Evolutionary conservation across 2,888 invertebrate species (phyloP).

Genomic region (Trichacis sp.): DNA sequence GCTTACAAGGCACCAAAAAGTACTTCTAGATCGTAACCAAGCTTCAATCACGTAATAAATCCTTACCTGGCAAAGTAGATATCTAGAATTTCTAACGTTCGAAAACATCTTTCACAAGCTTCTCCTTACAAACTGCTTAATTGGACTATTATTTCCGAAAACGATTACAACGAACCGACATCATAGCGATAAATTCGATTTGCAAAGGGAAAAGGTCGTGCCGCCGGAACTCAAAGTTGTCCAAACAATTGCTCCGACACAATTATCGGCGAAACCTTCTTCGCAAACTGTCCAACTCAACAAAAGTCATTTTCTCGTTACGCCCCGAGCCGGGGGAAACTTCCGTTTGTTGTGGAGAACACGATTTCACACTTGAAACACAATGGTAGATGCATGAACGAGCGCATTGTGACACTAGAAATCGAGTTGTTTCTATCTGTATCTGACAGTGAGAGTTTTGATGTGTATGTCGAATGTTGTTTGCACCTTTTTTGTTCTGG

Average conservation of each 20-base stretch:
- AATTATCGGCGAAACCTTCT: neutral
- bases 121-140: neutral
- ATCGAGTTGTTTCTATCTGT: slow-evolving; percentile 56
- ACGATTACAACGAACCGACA: no score
- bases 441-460: slow-evolving; percentile 70
- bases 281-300: neutral
- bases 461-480: slow-evolving; percentile 67
- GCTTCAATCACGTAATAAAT: neutral
- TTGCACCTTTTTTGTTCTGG: slow-evolving; percentile 59
- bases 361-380: slow-evolving; percentile 24
- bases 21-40: no score
- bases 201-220: neutral
- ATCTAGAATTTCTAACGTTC: neutral
- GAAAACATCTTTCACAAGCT: neutral
- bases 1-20: neutral
- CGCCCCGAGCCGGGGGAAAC: neutral
- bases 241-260: neutral
- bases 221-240: neutral
- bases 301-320: neutral
- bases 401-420: slow-evolving; percentile 59
- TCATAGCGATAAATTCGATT: no score
- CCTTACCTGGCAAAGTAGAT: neutral
- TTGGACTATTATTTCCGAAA: neutral
- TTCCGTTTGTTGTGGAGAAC: neutral
- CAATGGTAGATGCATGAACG: slow-evolving; percentile 62